A percentile compares a stretch with the other conserved stretches of the same genome.
Evolutionary conservation across 2,888 invertebrate species (phyloP).

Genomic region (Syrista parreyssii): DNA sequence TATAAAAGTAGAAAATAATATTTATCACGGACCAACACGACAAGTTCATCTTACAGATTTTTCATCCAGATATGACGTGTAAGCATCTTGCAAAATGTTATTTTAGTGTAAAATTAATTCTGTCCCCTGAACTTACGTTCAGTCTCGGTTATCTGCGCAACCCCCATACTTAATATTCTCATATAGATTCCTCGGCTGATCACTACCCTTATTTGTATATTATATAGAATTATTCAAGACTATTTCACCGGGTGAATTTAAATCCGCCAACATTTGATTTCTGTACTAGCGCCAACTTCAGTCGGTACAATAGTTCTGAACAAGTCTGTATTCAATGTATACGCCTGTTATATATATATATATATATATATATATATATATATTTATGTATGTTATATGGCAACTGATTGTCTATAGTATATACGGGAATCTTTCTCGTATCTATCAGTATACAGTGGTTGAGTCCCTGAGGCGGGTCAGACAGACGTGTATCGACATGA

Average conservation of each 20-base stretch:
- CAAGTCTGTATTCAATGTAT: neutral
- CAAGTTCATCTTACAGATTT: neutral
- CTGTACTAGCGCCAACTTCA: neutral
- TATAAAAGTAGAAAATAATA: neutral
- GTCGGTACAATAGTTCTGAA: neutral
- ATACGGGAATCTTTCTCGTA: neutral
- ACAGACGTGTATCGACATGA: conserved; percentile 49
- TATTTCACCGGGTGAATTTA: neutral
- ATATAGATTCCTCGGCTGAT: neutral
- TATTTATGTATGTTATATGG: neutral
- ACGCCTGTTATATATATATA: too few species aligned
- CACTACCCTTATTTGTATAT: neutral
- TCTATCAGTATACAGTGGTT: neutral
- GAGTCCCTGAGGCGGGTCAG: conserved; percentile 31
- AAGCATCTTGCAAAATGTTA: neutral
- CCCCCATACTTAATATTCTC: neutral
- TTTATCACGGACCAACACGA: neutral
- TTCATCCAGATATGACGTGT: neutral
- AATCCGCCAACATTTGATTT: neutral
- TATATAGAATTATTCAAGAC: neutral
- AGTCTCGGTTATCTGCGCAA: neutral
- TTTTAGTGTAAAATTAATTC: neutral
- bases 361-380: neutral
- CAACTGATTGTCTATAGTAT: neutral
- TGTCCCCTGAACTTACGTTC: neutral